Evolutionary conservation across 2,797 vertebrate species (phyloP).

Genomic region (Natrix natrix): DNA sequence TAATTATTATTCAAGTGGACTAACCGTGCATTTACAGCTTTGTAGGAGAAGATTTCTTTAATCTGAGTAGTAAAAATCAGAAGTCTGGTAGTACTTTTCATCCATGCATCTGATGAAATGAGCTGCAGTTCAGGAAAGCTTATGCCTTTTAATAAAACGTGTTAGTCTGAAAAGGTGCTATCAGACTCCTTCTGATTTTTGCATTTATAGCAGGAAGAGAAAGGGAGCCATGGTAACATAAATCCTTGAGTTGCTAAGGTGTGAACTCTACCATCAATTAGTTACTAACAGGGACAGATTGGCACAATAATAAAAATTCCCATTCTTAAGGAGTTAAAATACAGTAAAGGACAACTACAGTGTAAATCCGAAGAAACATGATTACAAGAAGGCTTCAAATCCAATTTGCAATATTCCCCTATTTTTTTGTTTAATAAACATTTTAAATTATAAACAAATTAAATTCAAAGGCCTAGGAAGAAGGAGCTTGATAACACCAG

Average conservation of each 20-base stretch:
- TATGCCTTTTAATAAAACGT: neutral
- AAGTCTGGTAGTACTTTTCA: neutral
- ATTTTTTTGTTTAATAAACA: neutral
- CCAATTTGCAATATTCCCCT: neutral
- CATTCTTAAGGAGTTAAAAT: neutral
- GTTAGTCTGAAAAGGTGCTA: neutral
- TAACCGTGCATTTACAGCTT: neutral
- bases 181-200: neutral
- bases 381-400: neutral
- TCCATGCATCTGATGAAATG: neutral
- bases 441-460: neutral
- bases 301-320: neutral
- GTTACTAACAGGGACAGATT: neutral
- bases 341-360: neutral
- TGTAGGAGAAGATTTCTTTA: neutral
- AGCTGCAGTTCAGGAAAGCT: neutral
- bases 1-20: neutral
- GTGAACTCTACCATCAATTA: neutral
- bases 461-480: neutral
- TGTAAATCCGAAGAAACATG: neutral
- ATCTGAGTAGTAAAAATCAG: neutral
- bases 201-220: neutral
- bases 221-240: neutral
- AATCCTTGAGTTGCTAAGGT: neutral
- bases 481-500: neutral